Base-by-base conservation (phyloP, 2,888 invertebrate species). In the Machimus atricapillus region DNA sequence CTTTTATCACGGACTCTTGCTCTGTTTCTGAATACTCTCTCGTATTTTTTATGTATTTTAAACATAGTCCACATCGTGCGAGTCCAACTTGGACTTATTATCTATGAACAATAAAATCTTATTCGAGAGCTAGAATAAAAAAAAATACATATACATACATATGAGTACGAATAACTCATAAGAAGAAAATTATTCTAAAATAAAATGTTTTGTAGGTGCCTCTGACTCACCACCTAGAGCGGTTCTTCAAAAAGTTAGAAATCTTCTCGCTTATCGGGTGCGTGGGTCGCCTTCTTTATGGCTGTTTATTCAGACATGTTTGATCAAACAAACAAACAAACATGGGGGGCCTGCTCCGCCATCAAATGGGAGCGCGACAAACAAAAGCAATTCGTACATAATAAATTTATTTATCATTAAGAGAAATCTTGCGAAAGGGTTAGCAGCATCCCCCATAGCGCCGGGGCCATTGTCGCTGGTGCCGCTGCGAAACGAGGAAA, bases 351-450 rank as follows among this genome's bases (percentile, higher is more conserved):
- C n/a, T 34, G 7, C 77, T 56, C 86, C 76, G 46, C 86, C 76
- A 86, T 34, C 52, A 56, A 34, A 43, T 43, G 23, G 12, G 77
- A 56, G 37, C 12, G 86, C 77, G 79, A 86, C 79, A 82, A 82
- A 82, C 74, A 82, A 87, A 82, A 82, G 76, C 82, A 87, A 87
- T 87, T 87, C 82, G 78, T 87, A 87, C 87, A 87, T 87, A 87
- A 87, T 87, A 87, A 87, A 87, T 87, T 87, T 87, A 87, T 87
- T 87, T 87, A 87, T 87, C 87, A 87, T 87, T 82, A 87, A 82
- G 81, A 52, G 56, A 58, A 87, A 87, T 82, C 82, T 82, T 31
- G 81, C 27, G 14, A 87, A 87, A 87, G 87, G 87, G 87, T 82
- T 87, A 58, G 56, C 78, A 58, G 56, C 78, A 74, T 31, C 78